Evolutionary conservation across 2,113 vertebrate species (phyloP).

Genomic region (Oryzias javanicus): DNA sequence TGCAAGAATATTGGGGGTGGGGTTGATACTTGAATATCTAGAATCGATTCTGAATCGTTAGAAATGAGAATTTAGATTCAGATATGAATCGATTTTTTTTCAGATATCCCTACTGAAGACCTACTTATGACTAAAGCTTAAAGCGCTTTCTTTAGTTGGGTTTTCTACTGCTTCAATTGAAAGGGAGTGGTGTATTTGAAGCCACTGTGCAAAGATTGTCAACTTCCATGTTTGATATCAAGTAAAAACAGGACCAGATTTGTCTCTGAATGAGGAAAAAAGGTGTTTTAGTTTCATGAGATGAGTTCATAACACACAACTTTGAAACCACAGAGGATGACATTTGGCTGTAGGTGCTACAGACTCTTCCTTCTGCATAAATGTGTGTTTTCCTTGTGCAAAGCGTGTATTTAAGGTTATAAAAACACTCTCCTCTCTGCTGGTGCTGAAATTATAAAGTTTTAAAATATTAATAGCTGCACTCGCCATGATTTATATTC

Average conservation of each 20-base stretch:
- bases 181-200: no score
- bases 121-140: no score
- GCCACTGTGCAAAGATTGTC: no score
- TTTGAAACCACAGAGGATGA: slow-evolving; percentile 41
- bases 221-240: no score
- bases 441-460: slow-evolving; percentile 37
- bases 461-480: slow-evolving; percentile 46
- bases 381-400: slow-evolving; percentile 13
- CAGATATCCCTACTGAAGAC: no score
- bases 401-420: slow-evolving; percentile 38
- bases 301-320: slow-evolving; percentile 42
- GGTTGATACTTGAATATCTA: no score
- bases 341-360: slow-evolving; percentile 41
- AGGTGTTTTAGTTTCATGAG: slow-evolving; percentile 41
- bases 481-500: slow-evolving; percentile 32
- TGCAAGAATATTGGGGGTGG: no score
- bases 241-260: slow-evolving; percentile 41
- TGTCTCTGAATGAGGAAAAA: slow-evolving; percentile 51
- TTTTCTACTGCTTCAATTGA: no score
- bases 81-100: no score
- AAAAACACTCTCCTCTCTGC: slow-evolving; percentile 17
- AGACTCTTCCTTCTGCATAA: slow-evolving; percentile 25
- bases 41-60: no score
- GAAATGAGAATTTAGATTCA: no score
- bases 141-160: no score